Percentiles rank a stretch among this genome's conserved stretches.
Evolutionary conservation across 2,888 invertebrate species (phyloP).

Genomic region (Xestia xanthographa): DNA sequence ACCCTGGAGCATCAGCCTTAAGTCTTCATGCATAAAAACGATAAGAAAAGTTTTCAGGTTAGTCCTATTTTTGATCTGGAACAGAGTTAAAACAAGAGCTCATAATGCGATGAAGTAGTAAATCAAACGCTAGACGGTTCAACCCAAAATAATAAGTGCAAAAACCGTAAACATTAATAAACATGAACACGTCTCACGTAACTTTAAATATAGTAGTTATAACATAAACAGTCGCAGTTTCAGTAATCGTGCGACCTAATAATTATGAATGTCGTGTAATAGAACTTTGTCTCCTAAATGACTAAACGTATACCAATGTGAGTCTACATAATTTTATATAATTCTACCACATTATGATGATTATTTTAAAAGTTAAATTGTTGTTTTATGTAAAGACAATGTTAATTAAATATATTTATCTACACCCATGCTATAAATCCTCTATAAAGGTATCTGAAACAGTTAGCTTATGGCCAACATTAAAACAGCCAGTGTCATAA

Average conservation of each 20-base stretch:
- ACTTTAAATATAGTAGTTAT: neutral
- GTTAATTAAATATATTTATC: too few species aligned
- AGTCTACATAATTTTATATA: too few species aligned
- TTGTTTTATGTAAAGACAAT: too few species aligned
- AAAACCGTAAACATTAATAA: conserved; percentile 9
- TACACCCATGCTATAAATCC: too few species aligned
- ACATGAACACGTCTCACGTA: conserved; percentile 1
- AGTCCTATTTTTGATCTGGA: neutral
- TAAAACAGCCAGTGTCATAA: too few species aligned
- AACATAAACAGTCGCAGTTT: conserved; percentile 2
- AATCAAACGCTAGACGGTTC: neutral
- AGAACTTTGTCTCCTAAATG: conserved; percentile 2
- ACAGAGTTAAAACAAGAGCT: neutral
- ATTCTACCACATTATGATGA: too few species aligned
- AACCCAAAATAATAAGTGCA: conserved; percentile 17
- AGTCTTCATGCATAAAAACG: neutral
- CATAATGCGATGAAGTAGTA: neutral
- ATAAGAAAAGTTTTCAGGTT: neutral
- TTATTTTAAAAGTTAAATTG: too few species aligned
- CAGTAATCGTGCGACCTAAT: neutral
- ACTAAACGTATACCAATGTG: too few species aligned
- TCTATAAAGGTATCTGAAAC: too few species aligned
- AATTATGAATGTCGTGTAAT: neutral
- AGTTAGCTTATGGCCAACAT: too few species aligned
- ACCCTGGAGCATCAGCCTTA: too few species aligned